Evolutionary conservation across 2,888 invertebrate species (phyloP), one percentile per base, ranked within the genome.

Genomic region (Mayetiola destructor): DNA sequence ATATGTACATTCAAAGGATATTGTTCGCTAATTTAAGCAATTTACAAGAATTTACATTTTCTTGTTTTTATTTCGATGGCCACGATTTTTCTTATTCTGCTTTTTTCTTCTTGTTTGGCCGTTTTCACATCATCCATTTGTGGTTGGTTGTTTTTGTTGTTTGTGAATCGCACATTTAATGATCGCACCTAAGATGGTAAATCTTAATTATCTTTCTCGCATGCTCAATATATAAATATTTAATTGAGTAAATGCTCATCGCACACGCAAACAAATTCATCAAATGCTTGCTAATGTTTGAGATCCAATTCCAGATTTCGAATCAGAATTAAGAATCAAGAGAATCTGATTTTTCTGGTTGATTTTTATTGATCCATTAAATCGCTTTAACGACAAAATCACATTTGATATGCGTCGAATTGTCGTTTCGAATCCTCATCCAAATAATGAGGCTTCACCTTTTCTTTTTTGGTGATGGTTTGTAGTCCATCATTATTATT

Each of bases 101-200:
- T 6, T 32, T 10, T 32, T 32, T 12, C 12, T 8, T 32, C 8
- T 32, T 32, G 6, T 12, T 8, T 32, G 32, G 32, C 32, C 32
- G 32, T 32, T 32, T 32, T 32, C 32, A 12, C 8, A 9, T 12
- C 32, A 32, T 9, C 12, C 32, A 9, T 12, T 32, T 12, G 32
- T 12, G 8, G 6, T 12, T 32, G 8, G 32, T 48, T 48, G 3
- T 27, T 27, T 48, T 27, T 12, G 14, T 27, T 27, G 6, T 21
- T 40, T 48, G n/a, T n/a, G n/a, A n/a, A n/a, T n/a, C n/a, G n/a
- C 48, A 27, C 23, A 27, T 48, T 48, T 48, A 48, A 48, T 48
- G 48, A 48, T 48, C 48, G 48, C 48, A 48, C 48, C 48, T 48
- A 48, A 48, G 48, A 48, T 48, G 48, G 48, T 48, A 48, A 48